These are phyloP conservation scores for Enteromius trimaculatus DNA, from an alignment of 2,797 vertebrate genomes.

Conservation along the genomic window DNA sequence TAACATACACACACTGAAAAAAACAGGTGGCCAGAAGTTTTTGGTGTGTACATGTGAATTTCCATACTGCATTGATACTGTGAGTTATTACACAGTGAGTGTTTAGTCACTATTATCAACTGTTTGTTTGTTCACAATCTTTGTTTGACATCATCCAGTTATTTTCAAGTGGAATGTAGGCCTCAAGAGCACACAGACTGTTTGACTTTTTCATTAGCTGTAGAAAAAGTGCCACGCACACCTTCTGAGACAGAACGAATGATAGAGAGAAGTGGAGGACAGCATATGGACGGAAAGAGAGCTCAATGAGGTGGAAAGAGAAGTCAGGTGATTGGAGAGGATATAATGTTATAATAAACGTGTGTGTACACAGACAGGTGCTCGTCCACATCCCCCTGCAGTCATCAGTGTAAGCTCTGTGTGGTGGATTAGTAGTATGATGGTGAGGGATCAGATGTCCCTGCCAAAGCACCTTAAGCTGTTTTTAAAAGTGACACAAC, in stretches of 20 bases:
- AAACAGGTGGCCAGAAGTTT: background rate
- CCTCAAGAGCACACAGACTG: background rate
- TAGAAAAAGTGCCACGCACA: background rate
- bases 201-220: background rate
- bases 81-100: conserved; percentile 1
- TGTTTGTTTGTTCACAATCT: background rate
- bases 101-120: background rate
- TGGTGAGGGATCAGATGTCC: conserved; percentile 4
- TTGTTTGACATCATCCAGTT: conserved; percentile 22
- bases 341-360: conserved; percentile 48
- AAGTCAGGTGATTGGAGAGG: conserved; percentile 48
- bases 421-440: conserved; percentile 41
- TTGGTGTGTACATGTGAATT: background rate
- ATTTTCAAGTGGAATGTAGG: background rate
- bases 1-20: conserved; percentile 11
- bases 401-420: conserved; percentile 44
- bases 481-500: conserved; percentile 3
- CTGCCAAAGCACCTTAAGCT: background rate
- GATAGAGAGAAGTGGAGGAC: conserved; percentile 9
- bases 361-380: conserved; percentile 18
- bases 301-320: conserved; percentile 42
- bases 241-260: background rate
- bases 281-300: conserved; percentile 21
- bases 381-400: conserved; percentile 18
- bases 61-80: background rate